Base-by-base conservation (phyloP, 1,140 invertebrate genomes). In the Brachionus plicatilis region DNA sequence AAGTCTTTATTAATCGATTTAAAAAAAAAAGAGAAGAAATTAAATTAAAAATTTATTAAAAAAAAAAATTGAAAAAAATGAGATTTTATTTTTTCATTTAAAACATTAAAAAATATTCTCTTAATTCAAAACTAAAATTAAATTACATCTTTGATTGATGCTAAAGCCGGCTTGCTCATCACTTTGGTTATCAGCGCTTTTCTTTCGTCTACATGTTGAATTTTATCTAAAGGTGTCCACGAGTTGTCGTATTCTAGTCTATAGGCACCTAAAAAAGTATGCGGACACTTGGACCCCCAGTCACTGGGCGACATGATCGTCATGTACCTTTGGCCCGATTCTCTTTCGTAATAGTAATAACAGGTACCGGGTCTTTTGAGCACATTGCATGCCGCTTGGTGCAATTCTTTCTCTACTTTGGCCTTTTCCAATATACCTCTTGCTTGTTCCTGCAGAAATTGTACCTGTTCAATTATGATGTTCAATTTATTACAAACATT, bases 291-390 rank as follows among this genome's bases (percentile, higher is more conserved):
- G 14, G 86, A 82, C 53, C 91, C 92, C 93, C 93, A 94, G 87
- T 94, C 93, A 92, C 93, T 88, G 50, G 93, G 93, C 84, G 92
- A 93, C 9, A 94, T 86, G 90, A 94, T 93, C 45, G 93, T 93
- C 85, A 94, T 93, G 78, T 93, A 94, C 45, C 86, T 87, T 84
- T 90, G 88, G 11, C 89, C 93, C 5, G 92, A 92, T 72, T 91
- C 85, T 88, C 91, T 89, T 87, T 92, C 86, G 87, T 94, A 94
- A 29, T 94, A 88, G 88, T 94, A 92, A 88, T 94, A 94, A 60
- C 92, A 90, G 14, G 92, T 90, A 1, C 93, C 93, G 50, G 93
- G 92, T 76, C 92, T 91, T 88, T 94, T 94, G 1, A 92, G 88
- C 86, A 94, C 92, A 88, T 94, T 94, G 87, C 93, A 94, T 2